These are phyloP conservation scores for Trichomalopsis sarcophagae DNA, from an alignment of 1,140 invertebrate genomes.

Conservation along the genomic window DNA sequence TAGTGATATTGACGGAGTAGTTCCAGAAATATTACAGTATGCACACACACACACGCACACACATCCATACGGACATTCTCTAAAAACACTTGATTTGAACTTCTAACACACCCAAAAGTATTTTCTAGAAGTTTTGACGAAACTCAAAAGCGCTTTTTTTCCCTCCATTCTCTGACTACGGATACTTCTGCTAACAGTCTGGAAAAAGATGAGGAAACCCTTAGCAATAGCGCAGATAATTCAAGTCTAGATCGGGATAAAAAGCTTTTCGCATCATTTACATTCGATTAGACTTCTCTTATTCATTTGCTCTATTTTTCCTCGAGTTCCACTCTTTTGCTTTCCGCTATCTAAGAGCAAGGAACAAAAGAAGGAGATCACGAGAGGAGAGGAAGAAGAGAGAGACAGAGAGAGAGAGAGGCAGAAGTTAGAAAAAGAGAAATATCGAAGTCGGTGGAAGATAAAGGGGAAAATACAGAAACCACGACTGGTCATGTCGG, in stretches of 20 bases:
- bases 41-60: no score
- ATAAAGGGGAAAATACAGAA: slow-evolving; percentile 14
- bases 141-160: background rate
- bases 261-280: slow-evolving; percentile 69
- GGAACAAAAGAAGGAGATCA: slow-evolving; percentile 3
- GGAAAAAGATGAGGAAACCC: slow-evolving; percentile 8
- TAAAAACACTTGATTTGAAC: no score
- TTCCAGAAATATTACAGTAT: no score
- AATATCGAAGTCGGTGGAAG: background rate
- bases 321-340: slow-evolving; percentile 7
- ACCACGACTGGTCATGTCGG: slow-evolving; percentile 10
- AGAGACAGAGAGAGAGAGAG: background rate
- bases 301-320: slow-evolving; percentile 42
- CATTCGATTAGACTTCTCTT: slow-evolving; percentile 64
- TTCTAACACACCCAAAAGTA: no score
- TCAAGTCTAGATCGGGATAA: slow-evolving; percentile 62
- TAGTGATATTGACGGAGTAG: no score
- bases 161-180: background rate
- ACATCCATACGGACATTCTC: no score
- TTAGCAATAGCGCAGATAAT: slow-evolving; percentile 43
- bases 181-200: background rate
- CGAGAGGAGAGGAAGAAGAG: background rate
- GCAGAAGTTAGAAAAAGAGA: background rate
- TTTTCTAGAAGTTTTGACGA: no score
- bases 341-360: background rate